Conservation (phyloP, 1,140 invertebrate genomes). For the Laodelphax striatellus region DNA sequence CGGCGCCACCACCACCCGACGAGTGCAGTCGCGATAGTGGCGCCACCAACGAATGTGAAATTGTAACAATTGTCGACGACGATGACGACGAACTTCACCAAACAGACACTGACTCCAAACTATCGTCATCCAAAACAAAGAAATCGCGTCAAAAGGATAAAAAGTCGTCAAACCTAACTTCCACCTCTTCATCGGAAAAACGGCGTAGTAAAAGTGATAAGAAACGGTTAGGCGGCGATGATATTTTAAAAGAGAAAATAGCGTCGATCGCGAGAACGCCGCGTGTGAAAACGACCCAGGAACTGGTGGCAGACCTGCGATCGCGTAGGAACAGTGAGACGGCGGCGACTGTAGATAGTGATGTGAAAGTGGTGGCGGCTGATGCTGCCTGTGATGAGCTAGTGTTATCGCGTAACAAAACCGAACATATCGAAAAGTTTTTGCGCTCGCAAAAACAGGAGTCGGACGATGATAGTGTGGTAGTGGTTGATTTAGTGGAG, state of each 20-base stretch:
- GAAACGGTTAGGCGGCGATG: slow-evolving; percentile 29
- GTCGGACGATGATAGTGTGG: slow-evolving; percentile 22
- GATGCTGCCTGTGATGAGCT: slow-evolving; percentile 29
- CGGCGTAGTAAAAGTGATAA: slow-evolving; percentile 12
- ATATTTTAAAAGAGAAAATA: slow-evolving; percentile 50
- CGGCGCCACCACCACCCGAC: slow-evolving; percentile 8
- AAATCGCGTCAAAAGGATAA: slow-evolving; percentile 34
- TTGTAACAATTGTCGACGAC: slow-evolving; percentile 7
- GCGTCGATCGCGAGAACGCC: slow-evolving; percentile 48
- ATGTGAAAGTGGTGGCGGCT: slow-evolving; percentile 25
- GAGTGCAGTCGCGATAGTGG: slow-evolving; percentile 17
- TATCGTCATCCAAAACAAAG: slow-evolving; percentile 13
- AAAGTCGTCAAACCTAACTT: slow-evolving; percentile 34
- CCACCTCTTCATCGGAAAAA: no score
- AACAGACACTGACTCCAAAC: slow-evolving; percentile 4
- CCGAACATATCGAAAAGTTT: slow-evolving; percentile 44
- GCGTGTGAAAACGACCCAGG: slow-evolving; percentile 75
- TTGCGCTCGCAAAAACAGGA: slow-evolving; percentile 28
- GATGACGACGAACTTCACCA: slow-evolving; percentile 23
- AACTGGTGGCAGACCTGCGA: slow-evolving; percentile 65
- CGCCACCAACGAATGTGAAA: neutral
- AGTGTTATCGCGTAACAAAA: slow-evolving; percentile 32
- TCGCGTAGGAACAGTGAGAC: slow-evolving; percentile 34
- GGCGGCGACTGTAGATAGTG: slow-evolving; percentile 17
- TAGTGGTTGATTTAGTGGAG: slow-evolving; percentile 14